Evolutionary conservation across 2,113 vertebrate genomes (phyloP).

Genomic region (Ardeotis arabs): DNA sequence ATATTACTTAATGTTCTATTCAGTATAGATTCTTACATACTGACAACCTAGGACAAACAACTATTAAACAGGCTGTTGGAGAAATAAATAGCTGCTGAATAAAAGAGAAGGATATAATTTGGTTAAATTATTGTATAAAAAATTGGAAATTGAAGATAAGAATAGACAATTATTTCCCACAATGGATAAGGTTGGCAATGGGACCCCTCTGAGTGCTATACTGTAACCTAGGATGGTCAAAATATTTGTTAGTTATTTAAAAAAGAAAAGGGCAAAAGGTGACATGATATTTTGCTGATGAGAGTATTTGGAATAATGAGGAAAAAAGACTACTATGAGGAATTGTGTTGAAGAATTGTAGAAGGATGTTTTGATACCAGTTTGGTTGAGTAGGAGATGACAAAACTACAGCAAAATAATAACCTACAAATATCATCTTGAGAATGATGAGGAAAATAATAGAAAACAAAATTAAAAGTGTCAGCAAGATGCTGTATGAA

Average conservation of each 20-base stretch:
- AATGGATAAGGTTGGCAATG: fast-evolving
- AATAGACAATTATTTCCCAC: not conserved
- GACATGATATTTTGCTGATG: not conserved
- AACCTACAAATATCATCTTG: not conserved
- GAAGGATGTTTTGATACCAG: not conserved
- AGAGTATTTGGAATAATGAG: not conserved
- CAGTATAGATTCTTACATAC: not conserved
- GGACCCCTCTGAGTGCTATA: not conserved
- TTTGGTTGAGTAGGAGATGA: not conserved
- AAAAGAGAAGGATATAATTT: not conserved
- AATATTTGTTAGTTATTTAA: not conserved
- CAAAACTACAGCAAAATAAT: not conserved
- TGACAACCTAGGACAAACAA: not conserved
- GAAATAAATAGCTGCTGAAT: not conserved
- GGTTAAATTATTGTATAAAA: not conserved
- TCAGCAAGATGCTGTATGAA: not conserved
- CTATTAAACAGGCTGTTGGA: not conserved
- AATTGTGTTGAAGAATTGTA: not conserved
- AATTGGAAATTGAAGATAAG: not conserved
- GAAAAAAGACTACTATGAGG: not conserved
- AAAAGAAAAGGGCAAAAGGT: not conserved
- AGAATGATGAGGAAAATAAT: not conserved
- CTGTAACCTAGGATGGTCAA: not conserved
- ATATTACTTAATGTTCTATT: not conserved
- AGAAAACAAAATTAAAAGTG: not conserved